Evolutionary conservation across 2,113 vertebrate species (phyloP), one percentile per base, ranked within the genome.

Genomic region (Osmerus eperlanus): DNA sequence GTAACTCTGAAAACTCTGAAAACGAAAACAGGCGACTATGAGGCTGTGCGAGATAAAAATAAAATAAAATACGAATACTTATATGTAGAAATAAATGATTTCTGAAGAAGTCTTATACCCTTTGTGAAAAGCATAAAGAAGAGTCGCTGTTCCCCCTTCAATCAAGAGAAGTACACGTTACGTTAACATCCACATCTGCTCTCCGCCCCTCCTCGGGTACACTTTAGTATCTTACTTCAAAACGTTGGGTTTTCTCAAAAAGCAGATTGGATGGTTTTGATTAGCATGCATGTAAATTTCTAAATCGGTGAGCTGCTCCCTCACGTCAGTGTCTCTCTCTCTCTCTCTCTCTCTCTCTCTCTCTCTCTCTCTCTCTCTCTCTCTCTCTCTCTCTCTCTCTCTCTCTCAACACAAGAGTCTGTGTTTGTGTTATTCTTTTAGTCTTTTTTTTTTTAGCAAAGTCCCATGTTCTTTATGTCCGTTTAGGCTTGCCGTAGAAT

Each of bases 211-310:
- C 85, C 70, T 85, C 82, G 81, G 84, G 83, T 85, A 81, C 80
- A 79, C 68, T 70, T 76, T 85, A 66, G 70, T 61, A 78, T 88
- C 87, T 81, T 85, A 85, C 74, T 85, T 90, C 74, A 88, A 89
- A 90, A 90, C 86, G 81, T 74, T 80, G 67, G 79, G 86, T 90
- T 78, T 85, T 83, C 83, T 41, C 36, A 41, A 89, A 90, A 88
- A 90, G 89, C 85, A 89, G 86, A 86, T 87, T 67, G 79, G 85
- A 87, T 88, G 87, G 84, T 82, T 87, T 89, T 86, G 83, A 89
- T 84, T 83, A 86, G 89, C 90, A 91, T 91, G 90, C 90, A 91
- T 86, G 87, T 85, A 88, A 85, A 87, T 88, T 74, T 86, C 77
- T 80, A 87, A 79, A 74, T 81, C 83, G 86, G 80, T 67, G 81